Evolutionary conservation across 1,140 invertebrate genomes (phyloP).

Genomic region (Acromyrmex heyeri): DNA sequence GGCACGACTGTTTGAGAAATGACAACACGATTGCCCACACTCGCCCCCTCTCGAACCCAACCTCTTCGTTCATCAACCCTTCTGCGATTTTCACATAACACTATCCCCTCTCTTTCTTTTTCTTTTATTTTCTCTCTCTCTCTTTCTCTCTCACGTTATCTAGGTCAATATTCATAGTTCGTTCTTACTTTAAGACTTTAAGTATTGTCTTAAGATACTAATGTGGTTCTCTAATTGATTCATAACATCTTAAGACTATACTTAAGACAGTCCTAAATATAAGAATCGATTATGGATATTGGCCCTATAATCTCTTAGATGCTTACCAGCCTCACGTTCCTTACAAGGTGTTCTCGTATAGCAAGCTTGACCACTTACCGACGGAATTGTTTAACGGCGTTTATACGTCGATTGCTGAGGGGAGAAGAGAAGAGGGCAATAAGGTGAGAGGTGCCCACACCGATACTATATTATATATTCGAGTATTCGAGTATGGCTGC

Average conservation of each 20-base stretch:
- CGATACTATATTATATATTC: constrained; percentile 65
- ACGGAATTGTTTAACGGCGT: constrained; percentile 78
- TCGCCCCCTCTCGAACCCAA: constrained; percentile 27
- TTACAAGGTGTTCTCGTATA: constrained; percentile 73
- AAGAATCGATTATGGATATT: no score
- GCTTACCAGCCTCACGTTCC: constrained; percentile 58
- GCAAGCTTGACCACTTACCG: constrained; percentile 71
- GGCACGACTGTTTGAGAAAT: constrained; percentile 77
- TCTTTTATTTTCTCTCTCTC: constrained; percentile 15
- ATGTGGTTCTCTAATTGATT: no score
- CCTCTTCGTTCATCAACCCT: background rate
- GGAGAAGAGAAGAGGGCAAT: constrained; percentile 30
- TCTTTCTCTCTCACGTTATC: background rate
- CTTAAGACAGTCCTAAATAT: no score
- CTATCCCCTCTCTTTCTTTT: background rate
- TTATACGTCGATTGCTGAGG: constrained; percentile 79
- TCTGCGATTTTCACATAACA: constrained; percentile 4
- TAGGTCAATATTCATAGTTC: background rate
- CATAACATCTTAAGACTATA: no score
- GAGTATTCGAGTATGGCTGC: constrained; percentile 28
- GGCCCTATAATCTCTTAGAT: constrained; percentile 16
- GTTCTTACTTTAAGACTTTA: no score
- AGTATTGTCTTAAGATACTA: no score
- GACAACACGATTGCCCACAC: constrained; percentile 78
- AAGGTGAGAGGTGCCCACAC: constrained; percentile 28